Evolutionary conservation across 2,113 vertebrate genomes (phyloP).

Genomic region (Vimba vimba): DNA sequence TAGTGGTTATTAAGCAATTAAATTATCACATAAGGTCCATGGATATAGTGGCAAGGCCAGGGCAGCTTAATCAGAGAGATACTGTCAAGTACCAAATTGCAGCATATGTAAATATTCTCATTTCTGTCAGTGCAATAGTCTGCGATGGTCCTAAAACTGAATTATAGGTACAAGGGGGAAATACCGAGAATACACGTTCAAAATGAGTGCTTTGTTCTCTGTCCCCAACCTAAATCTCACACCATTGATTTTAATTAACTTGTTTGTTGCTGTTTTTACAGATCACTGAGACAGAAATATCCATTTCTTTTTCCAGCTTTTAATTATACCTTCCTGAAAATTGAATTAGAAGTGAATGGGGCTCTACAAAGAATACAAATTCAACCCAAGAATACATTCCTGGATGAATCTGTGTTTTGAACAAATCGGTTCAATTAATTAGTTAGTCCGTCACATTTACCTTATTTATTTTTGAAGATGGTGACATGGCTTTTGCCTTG

Average conservation of each 20-base stretch:
- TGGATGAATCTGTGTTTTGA: not conserved
- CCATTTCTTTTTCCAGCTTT: slow-evolving; percentile 36
- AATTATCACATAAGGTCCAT: slow-evolving; percentile 23
- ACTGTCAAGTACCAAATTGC: slow-evolving; percentile 2
- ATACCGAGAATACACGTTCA: not conserved
- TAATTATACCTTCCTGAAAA: slow-evolving; percentile 52
- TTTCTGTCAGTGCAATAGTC: not conserved
- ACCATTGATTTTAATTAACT: slow-evolving; percentile 53
- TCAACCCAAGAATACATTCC: not conserved
- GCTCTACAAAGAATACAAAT: not conserved
- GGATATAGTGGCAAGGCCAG: slow-evolving; percentile 4
- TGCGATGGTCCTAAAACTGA: not conserved
- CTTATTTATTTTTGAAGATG: not conserved
- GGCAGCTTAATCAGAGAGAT: slow-evolving; percentile 17
- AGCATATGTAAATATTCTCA: not conserved
- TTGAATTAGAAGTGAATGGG: not conserved
- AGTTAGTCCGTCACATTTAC: not conserved
- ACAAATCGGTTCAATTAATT: not conserved
- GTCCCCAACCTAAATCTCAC: slow-evolving; percentile 30
- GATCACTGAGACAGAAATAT: slow-evolving; percentile 49
- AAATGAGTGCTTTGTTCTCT: not conserved
- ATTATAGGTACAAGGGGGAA: not conserved
- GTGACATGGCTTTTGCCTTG: not conserved
- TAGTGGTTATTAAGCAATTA: slow-evolving; percentile 40
- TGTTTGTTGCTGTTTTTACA: slow-evolving; percentile 48